phyloP scores from a whole-genome alignment of 2,797 vertebrate genomes.

The Otolemur crassicaudatus region DNA sequence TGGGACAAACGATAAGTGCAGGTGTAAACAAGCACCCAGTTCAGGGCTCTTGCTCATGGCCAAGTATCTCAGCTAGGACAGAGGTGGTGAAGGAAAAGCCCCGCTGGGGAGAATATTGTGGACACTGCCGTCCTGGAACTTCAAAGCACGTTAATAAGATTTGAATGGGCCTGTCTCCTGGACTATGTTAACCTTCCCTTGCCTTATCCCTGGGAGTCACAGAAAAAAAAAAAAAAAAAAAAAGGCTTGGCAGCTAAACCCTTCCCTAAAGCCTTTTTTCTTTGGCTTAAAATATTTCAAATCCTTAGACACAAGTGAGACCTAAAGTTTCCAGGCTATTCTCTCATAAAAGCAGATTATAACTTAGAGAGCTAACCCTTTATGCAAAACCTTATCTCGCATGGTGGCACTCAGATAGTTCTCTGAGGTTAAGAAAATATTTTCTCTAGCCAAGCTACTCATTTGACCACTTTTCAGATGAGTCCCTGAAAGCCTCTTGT shows the following conservation, averaged over 20 bases:
- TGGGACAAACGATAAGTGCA: neutral
- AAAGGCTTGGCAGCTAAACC: constrained; percentile 33
- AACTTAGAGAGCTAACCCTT: constrained; percentile 61
- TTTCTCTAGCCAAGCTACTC: constrained; percentile 2
- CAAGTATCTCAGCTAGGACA: neutral
- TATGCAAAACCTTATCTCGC: constrained; percentile 63
- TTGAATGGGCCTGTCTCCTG: neutral
- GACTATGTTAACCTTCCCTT: neutral
- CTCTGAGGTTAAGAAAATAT: constrained; percentile 58
- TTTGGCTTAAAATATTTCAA: constrained; percentile 73
- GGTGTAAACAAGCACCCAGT: neutral
- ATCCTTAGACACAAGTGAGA: constrained; percentile 62
- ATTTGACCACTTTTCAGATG: neutral
- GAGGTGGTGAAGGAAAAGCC: neutral
- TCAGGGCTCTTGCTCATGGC: neutral
- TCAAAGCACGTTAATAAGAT: constrained; percentile 68
- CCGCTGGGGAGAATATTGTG: neutral
- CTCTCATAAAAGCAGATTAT: constrained; percentile 76
- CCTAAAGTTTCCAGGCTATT: constrained; percentile 70
- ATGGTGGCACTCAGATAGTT: constrained; percentile 10
- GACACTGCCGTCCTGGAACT: neutral
- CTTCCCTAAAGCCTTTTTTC: constrained; percentile 68
- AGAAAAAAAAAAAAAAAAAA: neutral
- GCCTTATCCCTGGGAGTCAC: neutral
- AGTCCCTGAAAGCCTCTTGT: neutral